These are phyloP conservation scores for Apaloderma vittatum DNA, from an alignment of 2,113 vertebrate genomes.

Conservation along the genomic window DNA sequence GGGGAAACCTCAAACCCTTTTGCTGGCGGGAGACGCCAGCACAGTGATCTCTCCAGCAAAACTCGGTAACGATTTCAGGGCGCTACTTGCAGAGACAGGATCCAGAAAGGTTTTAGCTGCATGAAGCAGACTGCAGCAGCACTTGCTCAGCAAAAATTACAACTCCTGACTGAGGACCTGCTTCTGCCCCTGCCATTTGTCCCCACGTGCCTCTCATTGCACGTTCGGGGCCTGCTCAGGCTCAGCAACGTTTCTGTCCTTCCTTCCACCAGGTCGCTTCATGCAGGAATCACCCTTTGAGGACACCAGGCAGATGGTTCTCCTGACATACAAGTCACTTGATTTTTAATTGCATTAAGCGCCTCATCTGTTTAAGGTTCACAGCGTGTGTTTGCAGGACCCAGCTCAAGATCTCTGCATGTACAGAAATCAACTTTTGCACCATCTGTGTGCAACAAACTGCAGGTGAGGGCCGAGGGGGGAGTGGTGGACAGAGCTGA, in stretches of 20 bases:
- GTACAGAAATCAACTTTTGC: no score
- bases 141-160: background rate
- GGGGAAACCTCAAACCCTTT: background rate
- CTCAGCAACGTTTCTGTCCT: no score
- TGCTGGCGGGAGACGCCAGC: no score
- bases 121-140: fast-evolving
- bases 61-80: background rate
- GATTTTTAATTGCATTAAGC: background rate
- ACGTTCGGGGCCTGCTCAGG: fast-evolving
- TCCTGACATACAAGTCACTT: background rate
- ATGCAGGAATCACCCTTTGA: fast-evolving
- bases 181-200: background rate
- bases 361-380: background rate
- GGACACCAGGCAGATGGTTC: background rate
- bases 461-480: no score
- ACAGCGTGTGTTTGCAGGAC: background rate
- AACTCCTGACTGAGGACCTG: background rate
- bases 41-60: background rate
- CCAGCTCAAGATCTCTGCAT: background rate
- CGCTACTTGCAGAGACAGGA: no score
- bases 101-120: background rate
- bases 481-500: fast-evolving
- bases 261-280: background rate
- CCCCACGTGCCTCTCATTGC: fast-evolving
- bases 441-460: fast-evolving